Base-by-base conservation (phyloP, 2,888 invertebrate genomes). In the Marronus borbonicus region DNA sequence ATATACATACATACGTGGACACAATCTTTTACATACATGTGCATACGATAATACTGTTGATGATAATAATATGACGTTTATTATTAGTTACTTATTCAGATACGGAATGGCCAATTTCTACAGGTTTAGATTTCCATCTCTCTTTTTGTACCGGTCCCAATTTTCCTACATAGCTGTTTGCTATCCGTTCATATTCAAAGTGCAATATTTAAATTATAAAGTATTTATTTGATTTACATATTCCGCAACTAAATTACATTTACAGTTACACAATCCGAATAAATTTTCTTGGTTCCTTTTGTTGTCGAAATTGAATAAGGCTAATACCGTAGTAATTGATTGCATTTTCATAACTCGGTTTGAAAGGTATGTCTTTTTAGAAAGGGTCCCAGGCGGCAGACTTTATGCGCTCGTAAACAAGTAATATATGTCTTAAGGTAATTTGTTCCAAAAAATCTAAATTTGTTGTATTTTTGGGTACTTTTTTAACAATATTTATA, bases 61-160 rank as follows among this genome's bases (percentile, higher is more conserved):
- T 64, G 31, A 64, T 64, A n/a, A 39, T 36, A 39, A 64, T 31
- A 64, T 14, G n/a, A 64, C 64, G 64, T 64, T 64, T 64, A 64
- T 64, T 64, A 64, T 64, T 64, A 17, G 64, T 36, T 31, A 39
- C 39, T 64, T 64, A 12, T 64, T n/a, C 55, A 58, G 55, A 58
- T 58, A 10, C n/a, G 36, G 64, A 17, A 64, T 31, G 64, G 17
- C n/a, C 14, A 31, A 64, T 36, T 64, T 31, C 17, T 64, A 31
- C 17, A 64, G 31, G 4, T 36, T 64, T 4, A 14, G 17, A 8
- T 64, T 64, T 64, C 31, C n/a, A 12, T 64, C 14, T 36, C 14
- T 64, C 62, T 31, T 36, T 64, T 3, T 31, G 60, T 60, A 44
- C 44, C 44, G 12, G 44, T 44, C 12, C 44, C 44, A 10, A 12